Conservation (phyloP, 92 coral and sea anemone genomes). For the Zoanthus gigantus region DNA sequence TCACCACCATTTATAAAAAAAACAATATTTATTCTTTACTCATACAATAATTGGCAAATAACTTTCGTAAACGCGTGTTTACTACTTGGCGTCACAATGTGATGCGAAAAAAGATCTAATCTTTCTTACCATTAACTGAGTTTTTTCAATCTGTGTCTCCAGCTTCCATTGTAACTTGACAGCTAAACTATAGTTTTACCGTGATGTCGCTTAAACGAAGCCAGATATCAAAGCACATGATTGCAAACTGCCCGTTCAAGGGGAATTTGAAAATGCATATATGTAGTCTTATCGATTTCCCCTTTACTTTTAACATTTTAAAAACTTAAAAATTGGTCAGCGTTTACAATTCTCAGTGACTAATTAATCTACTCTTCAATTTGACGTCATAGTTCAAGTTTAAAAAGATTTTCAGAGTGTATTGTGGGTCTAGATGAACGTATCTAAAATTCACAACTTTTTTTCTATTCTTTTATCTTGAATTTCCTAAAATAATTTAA, state of each 20-base stretch:
- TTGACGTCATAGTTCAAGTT: slow-evolving; percentile 22
- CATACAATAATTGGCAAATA: background rate
- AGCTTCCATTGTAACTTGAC: background rate
- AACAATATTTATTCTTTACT: background rate
- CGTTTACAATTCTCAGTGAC: background rate
- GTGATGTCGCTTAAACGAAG: slow-evolving; percentile 15
- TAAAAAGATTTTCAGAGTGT: background rate
- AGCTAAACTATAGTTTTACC: background rate
- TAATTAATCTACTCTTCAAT: background rate
- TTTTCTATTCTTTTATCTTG: no score
- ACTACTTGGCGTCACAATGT: slow-evolving; percentile 19
- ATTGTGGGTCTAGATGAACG: no score
- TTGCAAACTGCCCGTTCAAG: background rate
- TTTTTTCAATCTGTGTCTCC: background rate
- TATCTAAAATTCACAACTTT: no score
- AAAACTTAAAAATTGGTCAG: background rate
- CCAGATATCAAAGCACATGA: slow-evolving; percentile 16
- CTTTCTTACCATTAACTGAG: background rate
- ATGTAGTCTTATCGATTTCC: background rate
- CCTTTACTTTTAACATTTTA: background rate
- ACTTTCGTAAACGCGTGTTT: background rate
- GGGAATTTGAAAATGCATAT: background rate
- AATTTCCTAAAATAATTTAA: no score
- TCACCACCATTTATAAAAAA: background rate
- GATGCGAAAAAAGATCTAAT: background rate